Evolutionary conservation across 1,140 invertebrate genomes (phyloP), one percentile per base, ranked within the genome.

Genomic region (Drosophila serrata): DNA sequence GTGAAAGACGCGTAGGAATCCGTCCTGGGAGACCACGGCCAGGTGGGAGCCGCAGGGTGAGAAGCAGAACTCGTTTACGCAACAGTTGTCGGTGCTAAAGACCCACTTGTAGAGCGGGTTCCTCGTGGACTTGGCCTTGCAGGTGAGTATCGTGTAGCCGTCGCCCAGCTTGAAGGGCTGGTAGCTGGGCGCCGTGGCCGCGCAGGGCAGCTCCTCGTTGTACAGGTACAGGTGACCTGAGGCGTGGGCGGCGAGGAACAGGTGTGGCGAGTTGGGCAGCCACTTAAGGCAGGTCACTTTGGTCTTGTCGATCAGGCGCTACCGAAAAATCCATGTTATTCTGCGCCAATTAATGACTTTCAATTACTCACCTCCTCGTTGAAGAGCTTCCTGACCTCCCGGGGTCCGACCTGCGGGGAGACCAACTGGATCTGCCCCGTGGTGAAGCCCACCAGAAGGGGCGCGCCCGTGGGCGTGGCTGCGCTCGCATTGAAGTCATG

Each of bases 181-280:
- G 93, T 99, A 99, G 88, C 97, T 97, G 48, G 95, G 98, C 80
- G 95, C 95, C 42, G 95, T 96, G 80, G 95, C 96, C 2, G 97
- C 97, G 93, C 98, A 99, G 3, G 96, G 95, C 49, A 99, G 94
- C 93, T 99, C 98, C 93, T 99, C 98, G 93, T 99, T 99, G 93
- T 99, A 99, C 19, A 99, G 95, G 94, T 99, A 99, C 84, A 99
- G 94, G 88, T 99, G 97, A n/a, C 99, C 99, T 73, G 98, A 99
- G 53, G 96, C 95, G 93, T 99, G 98, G 22, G 98, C 97, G 49
- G 97, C 97, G 62, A 99, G 94, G 93, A 99, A 99, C 80, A 98
- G 94, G 90, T 98, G 98, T 72, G 96, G 95, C 35, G 98, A 98
- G 53, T 96, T 97, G 17, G 99, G 99, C 65, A 99, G 95, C 99